Percentiles rank a stretch among this genome's conserved stretches.
Conservation (phyloP, 2,797 vertebrate genomes). For the Sebastes steindachneri region DNA sequence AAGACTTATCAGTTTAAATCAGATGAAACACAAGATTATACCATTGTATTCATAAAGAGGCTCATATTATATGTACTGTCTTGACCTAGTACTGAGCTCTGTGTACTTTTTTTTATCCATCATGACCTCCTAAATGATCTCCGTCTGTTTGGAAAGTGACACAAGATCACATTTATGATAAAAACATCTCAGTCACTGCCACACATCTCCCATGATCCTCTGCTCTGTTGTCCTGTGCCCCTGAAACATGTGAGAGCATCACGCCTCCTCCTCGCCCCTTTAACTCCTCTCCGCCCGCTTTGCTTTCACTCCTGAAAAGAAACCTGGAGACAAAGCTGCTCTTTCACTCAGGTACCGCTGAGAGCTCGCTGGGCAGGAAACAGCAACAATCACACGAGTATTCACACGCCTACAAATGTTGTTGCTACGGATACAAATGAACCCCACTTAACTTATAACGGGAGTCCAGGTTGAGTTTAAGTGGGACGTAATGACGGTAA, state of each 20-base stretch:
- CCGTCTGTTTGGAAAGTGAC: not conserved
- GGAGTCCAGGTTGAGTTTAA: constrained; percentile 10
- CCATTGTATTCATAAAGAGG: not conserved
- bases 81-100: not conserved
- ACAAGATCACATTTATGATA: not conserved
- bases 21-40: not conserved
- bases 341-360: constrained; percentile 55
- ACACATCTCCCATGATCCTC: not conserved
- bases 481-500: constrained; percentile 4
- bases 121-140: not conserved
- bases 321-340: constrained; percentile 61
- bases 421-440: constrained; percentile 17
- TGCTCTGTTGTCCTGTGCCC: not conserved
- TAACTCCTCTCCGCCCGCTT: not conserved
- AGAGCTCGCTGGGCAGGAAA: constrained; percentile 57
- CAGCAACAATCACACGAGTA: constrained; percentile 48
- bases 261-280: not conserved
- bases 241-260: not conserved
- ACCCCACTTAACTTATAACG: constrained; percentile 5
- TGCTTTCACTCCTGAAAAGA: not conserved
- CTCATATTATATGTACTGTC: too few species aligned
- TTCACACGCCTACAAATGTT: constrained; percentile 30
- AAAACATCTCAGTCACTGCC: not conserved
- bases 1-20: not conserved
- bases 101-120: not conserved